Evolutionary conservation across 2,888 invertebrate species (phyloP), one percentile per base, ranked within the genome.

Genomic region (Caradrina kadenii): DNA sequence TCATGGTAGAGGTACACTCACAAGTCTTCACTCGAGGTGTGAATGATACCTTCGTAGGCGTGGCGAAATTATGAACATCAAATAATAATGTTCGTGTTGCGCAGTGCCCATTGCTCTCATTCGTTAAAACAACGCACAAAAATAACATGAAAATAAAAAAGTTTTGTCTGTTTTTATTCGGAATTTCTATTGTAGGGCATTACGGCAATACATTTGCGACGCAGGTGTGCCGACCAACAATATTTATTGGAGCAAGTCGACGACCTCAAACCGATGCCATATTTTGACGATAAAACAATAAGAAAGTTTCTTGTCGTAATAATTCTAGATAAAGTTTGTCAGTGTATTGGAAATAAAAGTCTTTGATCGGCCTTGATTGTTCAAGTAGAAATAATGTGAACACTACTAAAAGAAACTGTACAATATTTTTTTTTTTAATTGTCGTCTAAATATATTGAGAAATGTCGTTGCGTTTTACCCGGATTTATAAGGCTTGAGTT

Each of bases 211-310:
- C 26, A 63, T 73, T 75, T 50, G 53, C 11, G 54, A 26, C 61
- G 19, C 53, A 68, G 73, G 78, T 76, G 61, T 52, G 60, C 35
- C 61, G 19, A 35, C 19, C 13, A 49, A 72, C n/a, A 65, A 60
- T 55, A 67, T 63, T 72, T 72, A 66, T 72, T 72, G 60, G 13
- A 49, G 58, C 15, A 61, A 73, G 60, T 61, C 58, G 50, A 22
- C 60, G 73, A 72, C 55, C 60, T 31, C 26, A 15, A 22, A 13
- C 45, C 15, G 17, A 39, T 17, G 19, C n/a, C 42, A 64, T 22
- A 62, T 68, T 73, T 53, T 63, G 17, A 39, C 39, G 60, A 50
- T 35, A 55, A 56, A 63, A 59, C 50, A 75, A 68, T 45, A 22
- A 54, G 66, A 35, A 53, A 21, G n/a, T 61, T 55, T 13, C 10